Base-by-base conservation (phyloP, 1,140 invertebrate species). In the Hetaerina americana region DNA sequence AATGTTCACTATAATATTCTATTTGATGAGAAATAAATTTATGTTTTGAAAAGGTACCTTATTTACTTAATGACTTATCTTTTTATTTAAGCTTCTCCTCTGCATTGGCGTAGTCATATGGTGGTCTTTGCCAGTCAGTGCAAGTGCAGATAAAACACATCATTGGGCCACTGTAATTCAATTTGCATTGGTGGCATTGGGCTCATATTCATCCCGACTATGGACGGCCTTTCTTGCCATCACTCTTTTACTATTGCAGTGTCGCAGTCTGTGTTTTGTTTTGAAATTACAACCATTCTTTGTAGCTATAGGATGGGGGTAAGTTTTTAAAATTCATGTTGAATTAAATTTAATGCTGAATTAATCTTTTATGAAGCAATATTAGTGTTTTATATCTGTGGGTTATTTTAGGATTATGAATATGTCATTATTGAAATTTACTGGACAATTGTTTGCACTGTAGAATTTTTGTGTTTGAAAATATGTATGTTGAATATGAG, bases 161-260 rank as follows among this genome's bases (percentile, higher is more conserved):
- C 22, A 57, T 26, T 87, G 85, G 85, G 76, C 82, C 26, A 82
- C 87, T 76, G 89, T 90, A 74, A 66, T 90, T 0, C 90, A 93
- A 76, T 92, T 92, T 77, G 79, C 87, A 26, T 75, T 93, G 0
- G 90, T 91, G 74, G 86, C 87, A 26, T 81, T 87, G 66, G 91
- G 92, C 26, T 87, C 91, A 27, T 90, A 92, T 76, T 89, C 90
- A 67, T 88, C 90, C 28, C 82, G 94, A 26, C 82, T 95, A 27
- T 96, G 92, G 90, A 93, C 93, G 0, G 88, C 89, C 18, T 86
- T 92, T 71, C 83, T 96, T 68, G 91, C 94, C 22, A 82, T 92
- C 25, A 87, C 88, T 5, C 78, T 97, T 18, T 85, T 95, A 66
- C 89, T 96, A 77, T 81, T 96, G 27, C 90, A 94, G 79, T 90